Conservation (phyloP, 2,888 invertebrate genomes). For the Ophion slaviceki region DNA sequence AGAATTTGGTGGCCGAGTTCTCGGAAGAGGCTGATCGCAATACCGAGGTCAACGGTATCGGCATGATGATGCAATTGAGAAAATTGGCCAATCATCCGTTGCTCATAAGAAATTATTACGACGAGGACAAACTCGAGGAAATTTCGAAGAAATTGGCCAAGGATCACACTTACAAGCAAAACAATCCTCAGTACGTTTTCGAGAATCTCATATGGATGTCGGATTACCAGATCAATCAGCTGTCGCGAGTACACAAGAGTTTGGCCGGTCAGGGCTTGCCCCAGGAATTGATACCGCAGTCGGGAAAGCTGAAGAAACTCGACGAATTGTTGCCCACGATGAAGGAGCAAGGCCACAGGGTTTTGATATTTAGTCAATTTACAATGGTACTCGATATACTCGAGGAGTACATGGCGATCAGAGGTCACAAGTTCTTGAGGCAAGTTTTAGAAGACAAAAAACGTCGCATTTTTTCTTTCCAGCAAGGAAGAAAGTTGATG, state of each 20-base stretch:
- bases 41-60: conserved; percentile 77
- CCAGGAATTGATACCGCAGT: conserved; percentile 89
- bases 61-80: conserved; percentile 96
- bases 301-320: conserved; percentile 94
- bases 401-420: conserved; percentile 93
- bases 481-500: neutral
- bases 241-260: conserved; percentile 89
- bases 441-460: conserved; percentile 29
- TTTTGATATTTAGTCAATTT: conserved; percentile 98
- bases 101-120: conserved; percentile 90
- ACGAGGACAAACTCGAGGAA: conserved; percentile 85
- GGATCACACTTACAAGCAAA: conserved; percentile 90
- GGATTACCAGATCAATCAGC: conserved; percentile 95
- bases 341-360: conserved; percentile 90
- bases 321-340: conserved; percentile 91
- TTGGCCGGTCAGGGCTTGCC: conserved; percentile 87
- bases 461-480: neutral
- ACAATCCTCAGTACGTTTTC: conserved; percentile 90
- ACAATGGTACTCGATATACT: conserved; percentile 97
- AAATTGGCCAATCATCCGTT: conserved; percentile 98
- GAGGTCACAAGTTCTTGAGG: conserved; percentile 89
- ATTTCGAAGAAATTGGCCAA: conserved; percentile 90
- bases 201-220: conserved; percentile 95
- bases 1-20: conserved; percentile 86
- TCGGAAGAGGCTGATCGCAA: conserved; percentile 77